Conservation (phyloP, 2,888 invertebrate genomes). For the Zaprionus lineosus region DNA sequence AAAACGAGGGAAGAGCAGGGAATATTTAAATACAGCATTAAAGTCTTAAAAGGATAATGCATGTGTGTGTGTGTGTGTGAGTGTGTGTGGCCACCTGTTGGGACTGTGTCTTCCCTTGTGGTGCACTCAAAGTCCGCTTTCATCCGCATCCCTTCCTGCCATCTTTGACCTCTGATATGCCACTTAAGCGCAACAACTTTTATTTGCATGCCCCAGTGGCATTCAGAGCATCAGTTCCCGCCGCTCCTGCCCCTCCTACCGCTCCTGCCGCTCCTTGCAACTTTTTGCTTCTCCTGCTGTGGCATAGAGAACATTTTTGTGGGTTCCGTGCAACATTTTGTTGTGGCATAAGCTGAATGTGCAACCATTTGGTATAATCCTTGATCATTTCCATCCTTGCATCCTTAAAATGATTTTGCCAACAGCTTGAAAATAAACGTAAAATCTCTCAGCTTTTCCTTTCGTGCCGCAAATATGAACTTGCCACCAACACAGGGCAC, state of each 20-base stretch:
- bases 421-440: slow-evolving; percentile 27
- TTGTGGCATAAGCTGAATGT: slow-evolving; percentile 23
- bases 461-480: slow-evolving; percentile 27
- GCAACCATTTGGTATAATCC: slow-evolving; percentile 35
- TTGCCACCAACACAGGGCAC: slow-evolving; percentile 5
- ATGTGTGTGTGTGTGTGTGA: too few relatives aligned
- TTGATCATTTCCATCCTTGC: slow-evolving; percentile 19
- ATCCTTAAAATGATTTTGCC: too few relatives aligned
- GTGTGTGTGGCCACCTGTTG: slow-evolving; percentile 12
- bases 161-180: slow-evolving; percentile 25
- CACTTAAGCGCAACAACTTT: slow-evolving; percentile 35
- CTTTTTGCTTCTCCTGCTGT: slow-evolving; percentile 4
- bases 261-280: too few relatives aligned
- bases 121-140: background rate
- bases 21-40: too few relatives aligned
- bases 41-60: too few relatives aligned
- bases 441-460: slow-evolving; percentile 3
- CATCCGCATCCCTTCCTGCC: background rate
- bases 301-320: slow-evolving; percentile 7
- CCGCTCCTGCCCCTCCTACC: too few relatives aligned
- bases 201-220: slow-evolving; percentile 34
- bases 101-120: background rate
- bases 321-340: slow-evolving; percentile 11
- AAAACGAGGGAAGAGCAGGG: too few relatives aligned
- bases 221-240: background rate